Evolutionary conservation across 2,888 invertebrate species (phyloP), one percentile per base, ranked within the genome.

Genomic region (Pasiphila rectangulata): DNA sequence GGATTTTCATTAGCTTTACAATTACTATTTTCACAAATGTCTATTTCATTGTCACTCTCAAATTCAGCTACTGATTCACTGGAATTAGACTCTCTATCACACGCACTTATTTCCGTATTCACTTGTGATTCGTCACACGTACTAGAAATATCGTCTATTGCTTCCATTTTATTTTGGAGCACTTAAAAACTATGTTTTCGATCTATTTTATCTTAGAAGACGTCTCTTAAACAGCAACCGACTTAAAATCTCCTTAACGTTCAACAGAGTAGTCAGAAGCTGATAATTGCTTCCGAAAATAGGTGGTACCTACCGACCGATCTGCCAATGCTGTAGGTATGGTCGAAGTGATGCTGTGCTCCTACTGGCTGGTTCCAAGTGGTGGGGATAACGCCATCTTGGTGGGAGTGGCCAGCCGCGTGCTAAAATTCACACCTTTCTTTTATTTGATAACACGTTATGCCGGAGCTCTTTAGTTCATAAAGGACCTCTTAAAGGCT

Each of bases 351-450:
- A 66, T 70, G 75, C 50, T 84, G 77, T 65, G 54, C 59, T 67
- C 73, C 76, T 79, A 87, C 83, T 88, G 88, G 88, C 69, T 77
- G 69, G 51, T 67, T 44, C 24, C 45, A 29, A 25, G 48, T 69
- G 76, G 87, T 69, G 78, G 87, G 87, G 83, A 76, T 75, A 66
- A 69, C 84, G 85, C 88, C 87, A 87, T 88, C 79, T 85, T 87
- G 75, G 82, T 72, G 74, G 88, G 87, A 74, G 88, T 83, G 68
- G 88, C 83, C 56, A 66, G 66, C 72, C 72, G 79, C 76, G 83
- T 87, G 88, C 78, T 87, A 88, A 85, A 83, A 83, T 87, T 88
- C 85, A 86, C 88, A 88, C 88, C 88, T 87, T 88, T 86, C 86
- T 85, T 86, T 84, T 86, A 86, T 87, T 87, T 86, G 88, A 81